Evolutionary conservation across 2,888 invertebrate genomes (phyloP), one percentile per base, ranked within the genome.

Genomic region (Acanthoscelides obtectus): DNA sequence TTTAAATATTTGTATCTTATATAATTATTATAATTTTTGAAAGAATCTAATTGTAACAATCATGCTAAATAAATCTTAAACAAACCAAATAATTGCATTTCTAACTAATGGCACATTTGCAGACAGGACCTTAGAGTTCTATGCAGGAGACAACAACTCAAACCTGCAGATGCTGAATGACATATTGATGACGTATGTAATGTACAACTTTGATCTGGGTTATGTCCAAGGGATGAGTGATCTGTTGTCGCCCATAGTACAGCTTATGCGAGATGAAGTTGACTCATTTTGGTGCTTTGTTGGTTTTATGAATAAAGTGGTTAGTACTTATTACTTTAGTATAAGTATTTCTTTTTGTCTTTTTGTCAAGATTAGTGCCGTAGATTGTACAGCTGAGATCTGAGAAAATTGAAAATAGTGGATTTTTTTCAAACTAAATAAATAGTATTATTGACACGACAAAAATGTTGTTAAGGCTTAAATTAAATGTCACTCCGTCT

Each of bases 281-380:
- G 98, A 99, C 83, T 93, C 97, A 0, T 99, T 99, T 87, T 99
- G 99, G 99, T 97, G 98, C 86, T 99, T 99, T 84, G 97, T 95
- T 64, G 98, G 98, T 8, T 96, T 98, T 80, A 99, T 99, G 97
- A 93, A 98, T 73, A 92, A 92, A 88, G 93, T 99, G 84, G 96
- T 96, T 84, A 89, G 92, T 87, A 74, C n/a, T 21, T 8, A 66
- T 21, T 66, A 12, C 2, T 20, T 65, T 20, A 65, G 20, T 25
- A 25, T 25, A 8, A n/a, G n/a, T n/a, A n/a, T n/a, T n/a, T n/a
- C n/a, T n/a, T n/a, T n/a, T n/a, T n/a, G n/a, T n/a, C n/a, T n/a
- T n/a, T n/a, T n/a, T n/a, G n/a, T n/a, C n/a, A n/a, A n/a, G n/a
- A n/a, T n/a, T n/a, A n/a, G n/a, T n/a, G n/a, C n/a, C n/a, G n/a